Evolutionary conservation across 2,113 vertebrate species (phyloP).

Genomic region (Etheostoma spectabile): DNA sequence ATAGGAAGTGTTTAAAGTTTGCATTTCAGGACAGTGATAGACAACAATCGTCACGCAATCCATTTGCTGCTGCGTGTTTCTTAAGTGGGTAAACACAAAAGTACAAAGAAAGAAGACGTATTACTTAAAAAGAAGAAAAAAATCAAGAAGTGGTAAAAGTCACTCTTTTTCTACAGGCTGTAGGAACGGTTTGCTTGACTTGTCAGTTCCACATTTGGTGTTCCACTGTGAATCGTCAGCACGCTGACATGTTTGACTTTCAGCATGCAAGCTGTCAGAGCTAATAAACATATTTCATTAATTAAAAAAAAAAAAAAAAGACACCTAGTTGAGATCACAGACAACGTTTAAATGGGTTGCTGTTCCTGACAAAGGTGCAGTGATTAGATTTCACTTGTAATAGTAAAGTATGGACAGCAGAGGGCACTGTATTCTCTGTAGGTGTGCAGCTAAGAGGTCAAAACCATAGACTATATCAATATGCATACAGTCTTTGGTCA

Average conservation of each 20-base stretch:
- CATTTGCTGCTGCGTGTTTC: constrained; percentile 6
- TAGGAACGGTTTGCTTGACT: not conserved
- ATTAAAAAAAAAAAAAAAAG: not conserved
- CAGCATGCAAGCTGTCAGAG: not conserved
- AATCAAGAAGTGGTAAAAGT: not conserved
- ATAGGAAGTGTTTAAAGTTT: not conserved
- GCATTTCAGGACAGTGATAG: not conserved
- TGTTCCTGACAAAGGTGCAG: not conserved
- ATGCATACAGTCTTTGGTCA: no score
- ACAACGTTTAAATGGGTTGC: no score
- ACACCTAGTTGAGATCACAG: not conserved
- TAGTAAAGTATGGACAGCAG: constrained; percentile 21
- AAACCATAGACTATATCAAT: no score
- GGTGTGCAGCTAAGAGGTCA: not conserved
- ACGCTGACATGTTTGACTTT: not conserved
- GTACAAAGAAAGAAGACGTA: not conserved
- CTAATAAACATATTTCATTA: not conserved
- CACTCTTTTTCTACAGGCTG: not conserved
- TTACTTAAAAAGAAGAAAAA: not conserved
- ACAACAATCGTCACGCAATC: not conserved
- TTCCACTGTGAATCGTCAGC: not conserved
- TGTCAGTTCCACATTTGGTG: not conserved
- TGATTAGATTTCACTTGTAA: not conserved
- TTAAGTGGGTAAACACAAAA: not conserved
- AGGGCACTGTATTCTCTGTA: constrained; percentile 11